These are phyloP conservation scores for Sesia bembeciformis DNA, from an alignment of 2,888 invertebrate species.

Conservation along the genomic window DNA sequence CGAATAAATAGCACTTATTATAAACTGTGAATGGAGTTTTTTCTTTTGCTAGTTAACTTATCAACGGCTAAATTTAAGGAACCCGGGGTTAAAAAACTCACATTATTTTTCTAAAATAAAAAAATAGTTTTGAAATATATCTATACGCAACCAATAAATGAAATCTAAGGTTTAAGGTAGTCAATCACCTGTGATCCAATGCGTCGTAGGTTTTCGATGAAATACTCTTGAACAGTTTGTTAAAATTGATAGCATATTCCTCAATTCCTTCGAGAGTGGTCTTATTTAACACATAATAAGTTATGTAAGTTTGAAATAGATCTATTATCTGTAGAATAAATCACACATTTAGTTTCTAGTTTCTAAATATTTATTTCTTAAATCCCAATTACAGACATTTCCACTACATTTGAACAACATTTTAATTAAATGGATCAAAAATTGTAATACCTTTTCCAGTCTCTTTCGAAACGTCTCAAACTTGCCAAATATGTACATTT, in stretches of 20 bases:
- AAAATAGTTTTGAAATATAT: no score
- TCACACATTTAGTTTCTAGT: no score
- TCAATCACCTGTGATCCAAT: constrained; percentile 80
- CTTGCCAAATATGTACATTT: constrained; percentile 92
- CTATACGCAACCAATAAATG: no score
- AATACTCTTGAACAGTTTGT: constrained; percentile 78
- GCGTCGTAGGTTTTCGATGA: constrained; percentile 85
- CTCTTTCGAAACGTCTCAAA: constrained; percentile 87
- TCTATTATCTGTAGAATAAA: constrained; percentile 78
- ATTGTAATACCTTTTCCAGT: constrained; percentile 76
- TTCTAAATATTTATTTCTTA: no score
- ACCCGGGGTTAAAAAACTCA: no score
- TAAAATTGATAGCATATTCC: constrained; percentile 79
- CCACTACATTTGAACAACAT: background rate
- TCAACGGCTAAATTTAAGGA: no score
- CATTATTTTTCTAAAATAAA: no score
- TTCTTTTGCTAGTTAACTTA: no score
- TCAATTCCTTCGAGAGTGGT: constrained; percentile 89
- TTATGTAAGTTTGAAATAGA: constrained; percentile 81
- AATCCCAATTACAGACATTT: background rate
- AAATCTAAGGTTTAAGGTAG: no score
- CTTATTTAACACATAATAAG: constrained; percentile 82
- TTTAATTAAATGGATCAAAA: background rate
- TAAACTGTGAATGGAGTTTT: no score
- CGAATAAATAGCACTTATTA: no score